Evolutionary conservation across 2,113 vertebrate genomes (phyloP).

Genomic region (Motacilla tschutschensis): DNA sequence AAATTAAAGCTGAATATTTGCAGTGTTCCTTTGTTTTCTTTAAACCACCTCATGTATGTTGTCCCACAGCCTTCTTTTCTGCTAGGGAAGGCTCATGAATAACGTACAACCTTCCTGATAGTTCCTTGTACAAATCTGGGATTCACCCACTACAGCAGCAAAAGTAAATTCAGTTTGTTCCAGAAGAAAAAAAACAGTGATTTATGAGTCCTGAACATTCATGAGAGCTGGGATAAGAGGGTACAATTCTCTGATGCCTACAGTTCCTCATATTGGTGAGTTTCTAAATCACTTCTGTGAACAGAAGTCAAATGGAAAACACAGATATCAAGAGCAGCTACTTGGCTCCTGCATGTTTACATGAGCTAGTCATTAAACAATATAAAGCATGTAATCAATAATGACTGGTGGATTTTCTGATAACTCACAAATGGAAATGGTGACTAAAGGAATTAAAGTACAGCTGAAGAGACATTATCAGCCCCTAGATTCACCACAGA

Average conservation of each 20-base stretch:
- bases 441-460: neutral
- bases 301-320: neutral
- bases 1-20: neutral
- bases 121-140: neutral
- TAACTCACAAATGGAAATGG: neutral
- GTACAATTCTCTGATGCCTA: neutral
- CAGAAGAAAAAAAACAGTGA: neutral
- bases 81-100: neutral
- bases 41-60: neutral
- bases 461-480: neutral
- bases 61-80: neutral
- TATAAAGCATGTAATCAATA: neutral
- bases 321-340: neutral
- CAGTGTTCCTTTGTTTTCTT: neutral
- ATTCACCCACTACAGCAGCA: neutral
- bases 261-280: accelerated
- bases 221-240: neutral
- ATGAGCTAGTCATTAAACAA: neutral
- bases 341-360: neutral
- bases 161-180: neutral
- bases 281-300: neutral
- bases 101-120: neutral
- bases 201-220: neutral
- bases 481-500: neutral
- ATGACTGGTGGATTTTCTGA: neutral